A percentile compares a stretch with the other conserved stretches of the same genome.
These are phyloP conservation scores for Bombus cullumanus DNA, from an alignment of 1,140 invertebrate species.

Conservation along the genomic window DNA sequence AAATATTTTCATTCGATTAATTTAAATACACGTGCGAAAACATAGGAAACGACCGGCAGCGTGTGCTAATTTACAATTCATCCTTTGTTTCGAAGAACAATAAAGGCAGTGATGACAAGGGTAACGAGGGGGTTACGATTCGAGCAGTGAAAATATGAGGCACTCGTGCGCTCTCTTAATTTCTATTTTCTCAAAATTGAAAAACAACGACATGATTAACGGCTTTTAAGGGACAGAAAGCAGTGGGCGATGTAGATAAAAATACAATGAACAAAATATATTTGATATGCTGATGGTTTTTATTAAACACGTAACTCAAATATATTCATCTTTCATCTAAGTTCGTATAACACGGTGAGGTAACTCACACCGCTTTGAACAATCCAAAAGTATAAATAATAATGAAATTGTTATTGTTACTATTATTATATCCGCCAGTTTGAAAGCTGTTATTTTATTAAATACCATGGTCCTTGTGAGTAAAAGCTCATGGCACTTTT, in stretches of 20 bases:
- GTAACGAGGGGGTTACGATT: conserved; percentile 23
- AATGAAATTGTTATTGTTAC: neutral
- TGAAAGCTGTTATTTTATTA: neutral
- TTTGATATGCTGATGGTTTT: neutral
- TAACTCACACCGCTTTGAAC: neutral
- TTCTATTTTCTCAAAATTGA: neutral
- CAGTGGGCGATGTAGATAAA: too few relatives aligned
- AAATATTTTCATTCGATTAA: conserved; percentile 48
- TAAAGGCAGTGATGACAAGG: conserved; percentile 27
- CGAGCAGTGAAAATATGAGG: conserved; percentile 9
- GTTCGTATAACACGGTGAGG: neutral
- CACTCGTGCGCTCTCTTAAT: conserved; percentile 1
- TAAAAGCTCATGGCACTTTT: neutral
- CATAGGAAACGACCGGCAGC: conserved; percentile 25
- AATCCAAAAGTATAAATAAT: neutral
- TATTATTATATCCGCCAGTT: neutral
- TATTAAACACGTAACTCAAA: neutral
- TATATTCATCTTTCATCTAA: neutral
- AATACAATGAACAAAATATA: too few relatives aligned
- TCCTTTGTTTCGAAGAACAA: conserved; percentile 53
- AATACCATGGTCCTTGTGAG: neutral
- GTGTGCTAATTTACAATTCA: conserved; percentile 46
- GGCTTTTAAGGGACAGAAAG: too few relatives aligned
- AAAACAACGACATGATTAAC: neutral
- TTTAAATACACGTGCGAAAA: conserved; percentile 22